Evolutionary conservation across 2,797 vertebrate species (phyloP), one percentile per base, ranked within the genome.

Genomic region (Pseudopleuronectes americanus): DNA sequence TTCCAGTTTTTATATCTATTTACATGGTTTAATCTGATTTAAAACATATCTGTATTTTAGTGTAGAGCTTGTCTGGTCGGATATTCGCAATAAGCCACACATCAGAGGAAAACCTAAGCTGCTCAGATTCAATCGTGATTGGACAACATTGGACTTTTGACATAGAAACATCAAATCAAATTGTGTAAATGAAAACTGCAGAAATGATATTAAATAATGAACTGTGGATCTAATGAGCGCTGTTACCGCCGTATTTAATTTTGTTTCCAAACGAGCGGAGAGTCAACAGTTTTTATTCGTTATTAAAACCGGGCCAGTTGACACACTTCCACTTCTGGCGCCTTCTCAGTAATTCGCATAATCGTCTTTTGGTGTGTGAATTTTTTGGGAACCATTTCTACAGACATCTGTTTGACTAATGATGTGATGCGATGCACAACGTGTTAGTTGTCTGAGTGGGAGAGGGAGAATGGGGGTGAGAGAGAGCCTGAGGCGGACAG

Each of bases 381-480:
- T 66, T 69, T 74, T 79, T 76, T 24, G 2, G 64, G 76, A 62
- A 48, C 36, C 13, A 13, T 45, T 72, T 51, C 49, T 17, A 48
- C 41, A 56, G 69, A 26, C 78, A 76, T 69, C 62, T 85, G 71
- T 71, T 83, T 38, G 49, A 72, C 61, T 79, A 70, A 80, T 78
- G 69, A 75, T 75, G 65, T 41, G 65, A 85, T 58, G 65, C 58
- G 51, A 74, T 67, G 65, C 57, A 47, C 51, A 67, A 26, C 49
- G 26, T 70, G 56, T 33, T 48, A 14, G 41, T 31, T 60, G 38
- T 67, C 19, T 56, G 54, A 51, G 57, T 7, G 3, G 1, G 12
- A 26, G 4, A 21, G 36, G 23, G 55, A 14, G 31, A 53, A 24
- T 10, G 23, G 51, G 53, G 8, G 17, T 6, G 23, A 43, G 38